Conservation (phyloP, 1,140 invertebrate species). For the Papilio glaucus region DNA sequence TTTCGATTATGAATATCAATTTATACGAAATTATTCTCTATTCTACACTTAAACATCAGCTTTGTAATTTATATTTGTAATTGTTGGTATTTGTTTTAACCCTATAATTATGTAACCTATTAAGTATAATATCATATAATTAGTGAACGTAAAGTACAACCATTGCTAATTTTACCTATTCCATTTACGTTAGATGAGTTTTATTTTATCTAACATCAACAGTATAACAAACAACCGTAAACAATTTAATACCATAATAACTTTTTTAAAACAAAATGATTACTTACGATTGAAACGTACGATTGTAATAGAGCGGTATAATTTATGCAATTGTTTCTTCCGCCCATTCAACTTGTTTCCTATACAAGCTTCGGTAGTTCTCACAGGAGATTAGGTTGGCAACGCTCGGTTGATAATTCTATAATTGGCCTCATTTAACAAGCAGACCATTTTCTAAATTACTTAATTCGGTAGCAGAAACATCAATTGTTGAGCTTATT, state of each 20-base stretch:
- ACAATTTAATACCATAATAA: constrained; percentile 23
- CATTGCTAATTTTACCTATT: too few relatives aligned
- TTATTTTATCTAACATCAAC: neutral
- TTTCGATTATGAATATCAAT: neutral
- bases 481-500: neutral
- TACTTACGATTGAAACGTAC: constrained; percentile 2
- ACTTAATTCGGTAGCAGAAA: constrained; percentile 22
- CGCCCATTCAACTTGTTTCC: constrained; percentile 25
- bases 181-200: too few relatives aligned
- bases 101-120: too few relatives aligned
- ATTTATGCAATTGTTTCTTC: constrained; percentile 34
- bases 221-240: constrained; percentile 1
- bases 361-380: constrained; percentile 32
- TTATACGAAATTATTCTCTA: neutral
- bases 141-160: neutral
- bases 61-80: constrained; percentile 1
- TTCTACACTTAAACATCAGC: neutral
- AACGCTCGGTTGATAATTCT: constrained; percentile 30
- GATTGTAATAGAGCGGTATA: constrained; percentile 19
- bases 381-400: constrained; percentile 28
- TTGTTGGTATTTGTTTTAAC: neutral
- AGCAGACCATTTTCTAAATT: constrained; percentile 22
- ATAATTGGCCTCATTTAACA: constrained; percentile 31
- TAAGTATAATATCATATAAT: neutral
- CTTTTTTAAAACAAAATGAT: constrained; percentile 30